phyloP scores from a whole-genome alignment of 1,140 invertebrate species.

The Caenorhabditis brenneri region DNA sequence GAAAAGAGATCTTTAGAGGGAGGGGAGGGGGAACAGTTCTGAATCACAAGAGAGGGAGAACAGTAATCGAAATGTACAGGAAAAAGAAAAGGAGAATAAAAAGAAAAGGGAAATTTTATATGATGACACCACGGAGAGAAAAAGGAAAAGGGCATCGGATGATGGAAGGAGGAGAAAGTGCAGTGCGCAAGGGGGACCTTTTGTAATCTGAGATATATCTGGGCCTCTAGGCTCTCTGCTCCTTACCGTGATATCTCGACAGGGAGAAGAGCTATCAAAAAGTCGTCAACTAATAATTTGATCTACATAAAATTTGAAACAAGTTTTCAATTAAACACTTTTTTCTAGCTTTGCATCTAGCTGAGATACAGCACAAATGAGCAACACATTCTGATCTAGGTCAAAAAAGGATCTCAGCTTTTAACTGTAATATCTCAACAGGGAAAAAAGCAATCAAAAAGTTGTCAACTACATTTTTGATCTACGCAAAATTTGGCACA shows the following conservation, averaged over 20 bases:
- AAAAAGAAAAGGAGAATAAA: neutral
- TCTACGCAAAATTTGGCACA: neutral
- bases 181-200: no score
- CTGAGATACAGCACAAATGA: neutral
- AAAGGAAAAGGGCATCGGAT: neutral
- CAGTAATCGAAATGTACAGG: slow-evolving; percentile 5
- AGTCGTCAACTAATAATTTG: neutral
- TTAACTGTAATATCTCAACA: neutral
- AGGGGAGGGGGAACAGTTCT: neutral
- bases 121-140: neutral
- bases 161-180: neutral
- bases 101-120: neutral
- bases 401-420: no score
- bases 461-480: neutral
- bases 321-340: neutral
- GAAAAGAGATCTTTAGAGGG: neutral
- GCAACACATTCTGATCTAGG: no score
- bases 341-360: neutral
- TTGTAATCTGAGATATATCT: no score
- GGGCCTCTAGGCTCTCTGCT: no score
- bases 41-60: neutral
- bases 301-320: neutral
- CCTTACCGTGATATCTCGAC: neutral
- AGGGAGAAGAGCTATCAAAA: neutral
- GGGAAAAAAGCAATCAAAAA: neutral